Percentiles rank a stretch among this genome's conserved stretches.
phyloP scores from a whole-genome alignment of 2,113 vertebrate genomes.

The Strix uralensis region DNA sequence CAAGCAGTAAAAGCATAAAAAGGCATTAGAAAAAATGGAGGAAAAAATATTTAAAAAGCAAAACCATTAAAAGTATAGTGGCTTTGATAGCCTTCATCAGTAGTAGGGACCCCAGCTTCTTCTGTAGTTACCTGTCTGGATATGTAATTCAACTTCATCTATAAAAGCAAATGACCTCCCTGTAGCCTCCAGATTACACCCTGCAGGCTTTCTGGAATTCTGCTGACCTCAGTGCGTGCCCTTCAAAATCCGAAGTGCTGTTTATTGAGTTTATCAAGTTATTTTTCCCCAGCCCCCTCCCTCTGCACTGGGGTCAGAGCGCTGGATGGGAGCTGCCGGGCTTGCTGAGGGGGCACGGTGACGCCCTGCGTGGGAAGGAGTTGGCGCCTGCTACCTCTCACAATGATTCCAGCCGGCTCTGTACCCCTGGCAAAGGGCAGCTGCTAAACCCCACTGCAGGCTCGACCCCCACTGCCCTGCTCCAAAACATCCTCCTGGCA shows the following conservation, averaged over 20 bases:
- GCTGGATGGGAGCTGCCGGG: accelerated
- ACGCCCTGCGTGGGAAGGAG: too few species aligned
- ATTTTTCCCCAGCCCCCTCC: too few species aligned
- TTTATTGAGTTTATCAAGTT: neutral
- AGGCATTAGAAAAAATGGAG: neutral
- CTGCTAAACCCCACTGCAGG: too few species aligned
- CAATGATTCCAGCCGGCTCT: too few species aligned
- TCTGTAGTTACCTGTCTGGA: too few species aligned
- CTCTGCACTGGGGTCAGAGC: too few species aligned
- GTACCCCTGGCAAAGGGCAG: too few species aligned
- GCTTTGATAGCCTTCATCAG: neutral
- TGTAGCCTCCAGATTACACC: too few species aligned
- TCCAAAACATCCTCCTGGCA: too few species aligned
- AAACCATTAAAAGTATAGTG: neutral
- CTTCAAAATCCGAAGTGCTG: too few species aligned
- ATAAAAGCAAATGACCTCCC: neutral
- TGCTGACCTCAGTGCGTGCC: accelerated
- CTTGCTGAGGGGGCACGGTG: neutral
- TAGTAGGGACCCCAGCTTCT: neutral
- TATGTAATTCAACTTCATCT: neutral
- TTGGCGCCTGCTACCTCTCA: too few species aligned
- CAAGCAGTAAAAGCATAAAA: neutral
- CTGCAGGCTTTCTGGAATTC: neutral
- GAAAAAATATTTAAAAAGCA: neutral
- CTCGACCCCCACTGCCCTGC: too few species aligned